phyloP scores from a whole-genome alignment of 2,888 invertebrate genomes.

The Pedicia rivosa region DNA sequence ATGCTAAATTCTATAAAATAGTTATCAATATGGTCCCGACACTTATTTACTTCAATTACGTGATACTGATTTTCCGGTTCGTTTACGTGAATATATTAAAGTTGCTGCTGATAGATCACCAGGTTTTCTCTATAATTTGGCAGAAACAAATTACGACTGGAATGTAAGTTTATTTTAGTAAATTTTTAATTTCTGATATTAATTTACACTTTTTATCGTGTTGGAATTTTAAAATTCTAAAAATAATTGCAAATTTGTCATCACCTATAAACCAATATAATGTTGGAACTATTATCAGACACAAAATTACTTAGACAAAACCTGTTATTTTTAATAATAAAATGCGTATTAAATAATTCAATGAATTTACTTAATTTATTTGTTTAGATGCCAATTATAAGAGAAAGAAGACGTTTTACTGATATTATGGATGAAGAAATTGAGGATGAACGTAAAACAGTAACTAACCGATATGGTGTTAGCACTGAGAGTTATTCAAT shows the following conservation, averaged over 20 bases:
- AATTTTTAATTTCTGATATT: not conserved
- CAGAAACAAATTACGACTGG: conserved; percentile 59
- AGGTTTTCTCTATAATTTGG: conserved; percentile 42
- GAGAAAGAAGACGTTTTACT: conserved; percentile 79
- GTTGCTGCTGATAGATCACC: conserved; percentile 68
- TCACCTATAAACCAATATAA: too few relatives aligned
- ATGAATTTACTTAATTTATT: conserved; percentile 4
- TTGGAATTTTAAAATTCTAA: not conserved
- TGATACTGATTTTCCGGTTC: conserved; percentile 88
- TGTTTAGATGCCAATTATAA: conserved; percentile 63
- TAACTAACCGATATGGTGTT: conserved; percentile 61
- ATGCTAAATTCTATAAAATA: too few relatives aligned
- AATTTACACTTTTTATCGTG: not conserved
- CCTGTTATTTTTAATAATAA: too few relatives aligned
- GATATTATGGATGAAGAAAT: conserved; percentile 95
- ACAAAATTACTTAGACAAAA: too few relatives aligned
- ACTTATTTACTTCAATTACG: conserved; percentile 87
- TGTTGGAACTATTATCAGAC: too few relatives aligned
- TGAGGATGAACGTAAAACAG: conserved; percentile 69
- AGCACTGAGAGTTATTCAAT: not conserved
- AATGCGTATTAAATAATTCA: too few relatives aligned
- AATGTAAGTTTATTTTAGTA: conserved; percentile 36
- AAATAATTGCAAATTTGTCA: too few relatives aligned
- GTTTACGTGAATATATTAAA: conserved; percentile 85
- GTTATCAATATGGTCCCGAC: conserved; percentile 93